Base-by-base conservation (phyloP, 2,888 invertebrate species). In the Tinea pellionella region DNA sequence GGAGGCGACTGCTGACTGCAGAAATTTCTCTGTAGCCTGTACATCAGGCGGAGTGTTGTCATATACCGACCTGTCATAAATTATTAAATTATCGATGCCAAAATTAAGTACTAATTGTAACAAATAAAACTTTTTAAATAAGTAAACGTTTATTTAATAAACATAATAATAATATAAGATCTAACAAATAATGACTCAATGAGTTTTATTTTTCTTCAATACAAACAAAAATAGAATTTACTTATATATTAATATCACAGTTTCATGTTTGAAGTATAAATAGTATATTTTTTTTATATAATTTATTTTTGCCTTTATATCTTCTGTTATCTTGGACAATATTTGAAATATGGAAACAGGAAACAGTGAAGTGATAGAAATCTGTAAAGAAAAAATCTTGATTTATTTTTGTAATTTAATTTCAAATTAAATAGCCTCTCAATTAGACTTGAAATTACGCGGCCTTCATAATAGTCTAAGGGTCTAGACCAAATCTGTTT, bases 351-450 rank as follows among this genome's bases (percentile, higher is more conserved):
- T 59, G 96, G 96, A 81, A 94, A 96, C 66, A 96, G 89, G 79
- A 93, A 93, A 84, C 96, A 96, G 80, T 96, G 96, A 67, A 96
- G 89, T 63, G 96, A 96, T 71, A 94, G 90, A 84, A 96, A 96
- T 80, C 94, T 94, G 91, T 60, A 91, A 90, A 77, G 83, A 82
- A 75, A 65, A 66, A 66, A 64, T 67, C n/a, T 37, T 6, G 6
- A 41, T 59, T 24, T 3, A 6, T 3, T 24, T 24, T 24, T 24
- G 6, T 24, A n/a, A n/a, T n/a, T n/a, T n/a, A n/a, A n/a, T n/a
- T n/a, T n/a, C n/a, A n/a, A n/a, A n/a, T n/a, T n/a, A n/a, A n/a
- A n/a, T n/a, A n/a, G n/a, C n/a, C n/a, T n/a, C n/a, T n/a, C n/a
- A n/a, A n/a, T n/a, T n/a, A n/a, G n/a, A n/a, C n/a, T n/a, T n/a